Base-by-base conservation (phyloP, 2,113 vertebrate genomes). In the Zapornia atra region DNA sequence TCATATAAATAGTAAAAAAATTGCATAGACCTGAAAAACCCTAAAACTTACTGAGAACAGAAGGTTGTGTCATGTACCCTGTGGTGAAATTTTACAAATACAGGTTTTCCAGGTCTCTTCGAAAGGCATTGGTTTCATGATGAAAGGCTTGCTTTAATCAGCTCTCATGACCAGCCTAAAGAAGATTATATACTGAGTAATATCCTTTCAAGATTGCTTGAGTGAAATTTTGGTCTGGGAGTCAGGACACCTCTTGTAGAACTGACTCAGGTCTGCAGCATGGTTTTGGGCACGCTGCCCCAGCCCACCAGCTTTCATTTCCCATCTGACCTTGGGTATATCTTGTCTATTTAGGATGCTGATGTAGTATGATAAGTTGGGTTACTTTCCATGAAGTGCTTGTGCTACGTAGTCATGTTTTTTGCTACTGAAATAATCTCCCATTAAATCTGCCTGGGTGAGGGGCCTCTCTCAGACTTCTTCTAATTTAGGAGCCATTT, bases 401-500 rank as follows among this genome's bases (percentile, higher is more conserved):
- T 84, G 44, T 75, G 61, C 77, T 92, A 24, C 71, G 38, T 72
- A 86, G 61, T 68, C 65, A 31, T 61, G 40, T 31, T 79, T 51
- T 84, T 48, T 94, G n/a, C 73, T 71, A 68, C 54, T 87, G 61
- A 86, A 91, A 71, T 84, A 77, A 70, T 64, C 11, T 91, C 38
- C 71, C 34, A 79, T 89, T 75, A 95, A 68, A 64, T 82, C 73
- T 84, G 42, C 51, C 69, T 68, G 38, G 17, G 11, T 71, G 48
- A 91, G 61, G 51, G 20, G 42, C 29, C 13, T 80, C 63, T 90
- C 50, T 88, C 48, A 65, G 57, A 20, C 57, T 71, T 20, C 24
- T 51, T 51, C 64, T 90, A 69, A 79, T 92, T 91, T 65, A 89
- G 77, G 53, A 95, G 24, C 42, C 46, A 22, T 94, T 94, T 76